These are phyloP conservation scores for Cryptomyrus ogoouensis DNA, from an alignment of 2,113 vertebrate genomes.

Conservation along the genomic window DNA sequence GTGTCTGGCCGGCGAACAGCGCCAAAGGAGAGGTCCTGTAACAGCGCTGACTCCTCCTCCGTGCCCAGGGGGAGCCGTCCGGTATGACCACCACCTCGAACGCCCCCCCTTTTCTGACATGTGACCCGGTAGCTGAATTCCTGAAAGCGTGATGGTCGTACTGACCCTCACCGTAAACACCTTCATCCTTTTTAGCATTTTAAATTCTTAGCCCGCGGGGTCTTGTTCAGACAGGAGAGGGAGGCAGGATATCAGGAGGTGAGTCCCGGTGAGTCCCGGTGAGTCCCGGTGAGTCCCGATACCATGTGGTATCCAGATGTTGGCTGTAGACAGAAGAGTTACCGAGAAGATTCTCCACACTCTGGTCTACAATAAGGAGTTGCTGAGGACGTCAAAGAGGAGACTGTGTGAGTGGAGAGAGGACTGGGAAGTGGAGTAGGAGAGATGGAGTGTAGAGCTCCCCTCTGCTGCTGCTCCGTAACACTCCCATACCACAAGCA, in stretches of 20 bases:
- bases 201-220: not conserved
- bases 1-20: not conserved
- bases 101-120: not conserved
- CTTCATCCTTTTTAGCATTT: not conserved
- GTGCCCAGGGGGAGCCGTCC: not conserved
- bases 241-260: not conserved
- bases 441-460: conserved; percentile 5
- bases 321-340: conserved; percentile 33
- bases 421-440: not conserved
- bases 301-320: conserved; percentile 63
- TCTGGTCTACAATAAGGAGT: conserved; percentile 55
- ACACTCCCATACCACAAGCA: not conserved
- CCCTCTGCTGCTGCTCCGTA: not conserved
- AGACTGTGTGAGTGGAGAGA: not conserved
- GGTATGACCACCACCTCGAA: not conserved
- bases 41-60: not conserved
- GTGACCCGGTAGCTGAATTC: not conserved
- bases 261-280: conserved; percentile 36
- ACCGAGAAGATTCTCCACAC: conserved; percentile 11
- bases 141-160: not conserved
- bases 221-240: not conserved
- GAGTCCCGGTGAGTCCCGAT: conserved; percentile 36
- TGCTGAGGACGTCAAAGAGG: conserved; percentile 45
- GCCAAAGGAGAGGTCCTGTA: not conserved
- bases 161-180: not conserved